Base-by-base conservation (phyloP, 2,113 vertebrate genomes). In the Motacilla alba region DNA sequence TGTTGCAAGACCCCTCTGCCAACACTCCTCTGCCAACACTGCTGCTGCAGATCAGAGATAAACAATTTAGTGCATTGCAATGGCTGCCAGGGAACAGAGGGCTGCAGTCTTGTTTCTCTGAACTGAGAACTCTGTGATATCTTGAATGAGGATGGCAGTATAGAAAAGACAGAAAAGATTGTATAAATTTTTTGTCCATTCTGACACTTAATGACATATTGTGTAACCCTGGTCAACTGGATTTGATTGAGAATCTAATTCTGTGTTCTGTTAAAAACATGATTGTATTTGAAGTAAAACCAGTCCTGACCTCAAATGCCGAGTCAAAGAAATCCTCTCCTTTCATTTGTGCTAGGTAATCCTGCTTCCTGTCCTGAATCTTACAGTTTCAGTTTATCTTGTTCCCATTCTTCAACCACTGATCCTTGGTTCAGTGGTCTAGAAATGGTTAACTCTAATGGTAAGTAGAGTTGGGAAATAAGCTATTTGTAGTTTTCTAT, bases 401-500 rank as follows among this genome's bases (percentile, higher is more conserved):
- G 5, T 68, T 94, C 11, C 44, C 3, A 1, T 60, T 85, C 44
- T 83, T 82, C 10, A 76, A 37, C 30, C 35, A 27, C 26, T 49
- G 20, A 14, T 75, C 58, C 30, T 76, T 63, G 20, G 47, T 83
- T 78, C n/a, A 31, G 27, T 70, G 75, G 35, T 56, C 41, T 72
- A 64, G 60, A 90, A 96, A 86, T 58, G 28, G 79, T 92, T 92
- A 93, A 78, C 35, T 58, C 41, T 81, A 17, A 59, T 33, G 17
- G 28, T 37, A 60, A 72, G 20, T 41, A 31, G 53, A 41, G 33
- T 64, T 94, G 69, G 60, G 85, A 93, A 92, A 86, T 88, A 68
- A 74, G 30, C 68, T 87, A 50, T 94, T 83, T 85, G 79, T 93
- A 86, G 52, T 92, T 88, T 87, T 59, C 44, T 90, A 15, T 85